A percentile compares a stretch with the other conserved stretches of the same genome.
phyloP scores from a whole-genome alignment of 2,888 invertebrate genomes.

The Strigamia transsilvanica region DNA sequence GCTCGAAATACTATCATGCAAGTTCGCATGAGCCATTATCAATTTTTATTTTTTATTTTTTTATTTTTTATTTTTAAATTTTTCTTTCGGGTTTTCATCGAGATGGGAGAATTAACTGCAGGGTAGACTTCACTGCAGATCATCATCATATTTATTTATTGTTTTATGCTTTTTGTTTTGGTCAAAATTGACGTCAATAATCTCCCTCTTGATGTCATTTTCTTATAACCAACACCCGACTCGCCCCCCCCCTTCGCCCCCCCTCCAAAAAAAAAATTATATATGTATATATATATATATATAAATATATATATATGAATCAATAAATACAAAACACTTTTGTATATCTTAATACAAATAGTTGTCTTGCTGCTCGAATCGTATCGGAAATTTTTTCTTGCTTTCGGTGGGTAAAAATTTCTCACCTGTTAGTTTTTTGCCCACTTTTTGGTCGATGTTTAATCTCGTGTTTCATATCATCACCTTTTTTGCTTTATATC shows the following conservation, averaged over 20 bases:
- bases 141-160: no score
- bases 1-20: not conserved
- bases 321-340: not conserved
- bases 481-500: constrained; percentile 19
- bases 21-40: not conserved
- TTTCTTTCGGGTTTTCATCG: not conserved
- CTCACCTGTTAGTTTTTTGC: not conserved
- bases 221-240: not conserved
- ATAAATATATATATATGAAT: not conserved
- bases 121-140: no score
- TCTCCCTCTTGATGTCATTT: not conserved
- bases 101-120: not conserved
- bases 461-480: constrained; percentile 44
- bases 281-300: not conserved
- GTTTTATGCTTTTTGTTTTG: no score
- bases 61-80: not conserved
- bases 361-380: constrained; percentile 20
- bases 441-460: constrained; percentile 19
- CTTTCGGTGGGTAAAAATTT: not conserved
- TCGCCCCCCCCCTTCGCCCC: no score
- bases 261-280: not conserved
- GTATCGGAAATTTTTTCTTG: constrained; percentile 31
- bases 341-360: not conserved
- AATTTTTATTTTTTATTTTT: not conserved
- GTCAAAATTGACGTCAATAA: not conserved